Evolutionary conservation across 2,888 invertebrate species (phyloP).

Genomic region (Hydropsyche betteni): DNA sequence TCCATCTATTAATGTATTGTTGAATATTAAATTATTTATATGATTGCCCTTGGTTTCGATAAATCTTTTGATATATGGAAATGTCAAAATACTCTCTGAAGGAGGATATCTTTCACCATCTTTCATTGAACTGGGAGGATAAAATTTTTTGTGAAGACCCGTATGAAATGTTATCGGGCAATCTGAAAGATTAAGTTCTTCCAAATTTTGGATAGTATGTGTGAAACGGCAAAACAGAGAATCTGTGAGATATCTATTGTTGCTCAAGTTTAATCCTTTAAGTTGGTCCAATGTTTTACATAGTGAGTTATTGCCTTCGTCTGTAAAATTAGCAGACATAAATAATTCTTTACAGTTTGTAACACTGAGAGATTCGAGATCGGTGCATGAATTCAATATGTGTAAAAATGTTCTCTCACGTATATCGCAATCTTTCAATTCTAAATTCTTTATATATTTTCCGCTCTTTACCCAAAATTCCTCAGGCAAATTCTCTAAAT

Average conservation of each 20-base stretch:
- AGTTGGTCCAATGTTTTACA: constrained; percentile 65
- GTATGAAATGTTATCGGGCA: constrained; percentile 77
- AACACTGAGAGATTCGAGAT: constrained; percentile 69
- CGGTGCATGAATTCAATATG: constrained; percentile 67
- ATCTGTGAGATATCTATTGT: constrained; percentile 78
- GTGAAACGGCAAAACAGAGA: constrained; percentile 75
- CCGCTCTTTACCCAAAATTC: constrained; percentile 69
- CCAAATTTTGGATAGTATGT: constrained; percentile 68
- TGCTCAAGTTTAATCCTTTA: constrained; percentile 68
- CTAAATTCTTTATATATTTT: constrained; percentile 66
- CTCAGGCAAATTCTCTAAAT: constrained; percentile 63
- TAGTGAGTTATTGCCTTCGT: constrained; percentile 67
- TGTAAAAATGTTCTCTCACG: constrained; percentile 71
- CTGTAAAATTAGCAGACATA: constrained; percentile 76
- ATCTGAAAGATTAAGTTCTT: constrained; percentile 71
- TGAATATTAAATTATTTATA: constrained; percentile 71
- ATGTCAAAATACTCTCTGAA: constrained; percentile 77
- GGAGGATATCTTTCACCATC: constrained; percentile 58
- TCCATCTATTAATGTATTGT: constrained; percentile 75
- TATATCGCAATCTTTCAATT: constrained; percentile 69
- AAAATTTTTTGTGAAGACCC: constrained; percentile 74
- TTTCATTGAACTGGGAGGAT: constrained; percentile 61
- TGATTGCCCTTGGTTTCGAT: constrained; percentile 64
- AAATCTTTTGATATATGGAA: constrained; percentile 70
- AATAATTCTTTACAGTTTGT: constrained; percentile 75